Evolutionary conservation across 2,797 vertebrate species (phyloP), one percentile per base, ranked within the genome.

Genomic region (Sebastes trivittatus): DNA sequence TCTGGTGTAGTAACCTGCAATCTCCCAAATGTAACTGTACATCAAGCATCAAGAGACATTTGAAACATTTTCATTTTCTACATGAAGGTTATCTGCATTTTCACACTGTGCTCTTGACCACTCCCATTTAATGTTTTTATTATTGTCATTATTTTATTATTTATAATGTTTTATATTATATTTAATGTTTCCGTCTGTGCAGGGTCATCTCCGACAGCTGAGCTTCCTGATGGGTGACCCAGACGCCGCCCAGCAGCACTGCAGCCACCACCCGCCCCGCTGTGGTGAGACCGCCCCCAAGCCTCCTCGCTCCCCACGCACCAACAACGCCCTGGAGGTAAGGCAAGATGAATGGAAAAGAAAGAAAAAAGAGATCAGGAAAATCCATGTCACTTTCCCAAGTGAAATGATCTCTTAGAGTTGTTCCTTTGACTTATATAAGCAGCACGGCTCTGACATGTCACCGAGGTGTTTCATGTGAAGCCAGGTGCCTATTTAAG

Each of bases 201-300:
- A 98, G 97, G 97, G 97, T 2, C 74, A 94, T 27, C 88, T 97
- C 13, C 93, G 92, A 32, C 97, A 98, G 84, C 86, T 98, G 89
- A 92, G 83, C 58, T 97, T 98, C n/a, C 38, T 96, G 80, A 97
- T 97, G 95, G 96, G 94, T 0, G 94, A 97, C 60, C 93, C 97
- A 0, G 89, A 89, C 1, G 96, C 95, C 0, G 97, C 97, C 0
- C 14, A 65, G 0, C 92, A 93, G 20, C 96, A 96, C 25, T 98
- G 97, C 87, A 93, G 1, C 58, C 87, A 81, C 77, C 89, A 93
- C 82, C 87, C 72, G 4, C 85, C 94, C 0, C 81, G 20, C 2
- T 98, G 97, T 58, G 52, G 77, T 0, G 71, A 25, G 34, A 66
- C 63, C 2, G 70, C 74, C 71, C 61, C 76, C 11, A 95, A 94